phyloP scores from a whole-genome alignment of 2,113 vertebrate species.

The Urocitellus parryii region DNA sequence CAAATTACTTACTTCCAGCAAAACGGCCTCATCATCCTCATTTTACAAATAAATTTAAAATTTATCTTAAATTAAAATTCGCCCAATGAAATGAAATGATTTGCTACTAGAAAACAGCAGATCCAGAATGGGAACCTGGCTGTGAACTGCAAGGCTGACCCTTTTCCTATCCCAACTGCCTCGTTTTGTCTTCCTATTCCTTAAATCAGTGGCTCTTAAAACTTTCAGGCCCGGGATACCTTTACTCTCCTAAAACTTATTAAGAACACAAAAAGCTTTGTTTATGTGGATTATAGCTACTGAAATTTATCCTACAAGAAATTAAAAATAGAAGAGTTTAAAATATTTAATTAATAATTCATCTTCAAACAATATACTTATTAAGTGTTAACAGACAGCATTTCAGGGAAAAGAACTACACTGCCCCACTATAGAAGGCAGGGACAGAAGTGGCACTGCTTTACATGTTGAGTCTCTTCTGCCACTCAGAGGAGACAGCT shows the following conservation, averaged over 20 bases:
- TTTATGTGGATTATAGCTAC: not conserved
- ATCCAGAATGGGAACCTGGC: not conserved
- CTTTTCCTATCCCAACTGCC: no score
- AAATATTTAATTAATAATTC: not conserved
- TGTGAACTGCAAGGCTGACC: rapidly evolving
- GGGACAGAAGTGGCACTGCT: not conserved
- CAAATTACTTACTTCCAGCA: not conserved
- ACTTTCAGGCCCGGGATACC: no score
- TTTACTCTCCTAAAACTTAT: not conserved
- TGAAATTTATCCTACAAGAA: not conserved
- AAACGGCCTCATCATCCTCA: not conserved
- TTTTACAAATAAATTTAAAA: not conserved
- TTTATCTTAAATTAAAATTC: not conserved
- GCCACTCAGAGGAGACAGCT: not conserved
- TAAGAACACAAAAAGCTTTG: not conserved
- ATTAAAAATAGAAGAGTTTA: conserved; percentile 1
- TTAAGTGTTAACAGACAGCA: not conserved
- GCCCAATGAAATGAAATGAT: not conserved
- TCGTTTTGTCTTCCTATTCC: rapidly evolving
- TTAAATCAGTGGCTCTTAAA: not conserved
- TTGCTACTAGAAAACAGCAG: not conserved
- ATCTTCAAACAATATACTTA: conserved; percentile 4
- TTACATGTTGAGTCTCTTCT: not conserved
- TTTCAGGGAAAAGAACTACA: not conserved
- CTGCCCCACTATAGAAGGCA: not conserved